Percentiles rank a stretch among this genome's conserved stretches.
phyloP scores from a whole-genome alignment of 2,113 vertebrate species.

The Bubo scandiacus region DNA sequence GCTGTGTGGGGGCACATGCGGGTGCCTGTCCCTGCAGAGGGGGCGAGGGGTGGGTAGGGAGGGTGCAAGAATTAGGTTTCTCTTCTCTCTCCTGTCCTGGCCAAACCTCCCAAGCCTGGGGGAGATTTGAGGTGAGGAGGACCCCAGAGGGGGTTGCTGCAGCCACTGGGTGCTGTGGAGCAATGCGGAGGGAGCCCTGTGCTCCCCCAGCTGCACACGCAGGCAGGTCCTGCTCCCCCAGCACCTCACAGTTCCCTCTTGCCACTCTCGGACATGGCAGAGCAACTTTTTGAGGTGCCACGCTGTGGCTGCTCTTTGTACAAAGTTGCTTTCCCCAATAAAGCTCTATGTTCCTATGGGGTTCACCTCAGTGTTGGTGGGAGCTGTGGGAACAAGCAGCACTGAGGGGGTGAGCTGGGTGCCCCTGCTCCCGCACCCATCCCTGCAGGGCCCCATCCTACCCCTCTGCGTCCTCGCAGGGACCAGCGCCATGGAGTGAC shows the following conservation, averaged over 20 bases:
- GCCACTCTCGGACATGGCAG: rapidly evolving
- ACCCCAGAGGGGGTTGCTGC: rapidly evolving
- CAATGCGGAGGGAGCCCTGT: rapidly evolving
- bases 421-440: not conserved
- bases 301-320: rapidly evolving
- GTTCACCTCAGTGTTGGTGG: not conserved
- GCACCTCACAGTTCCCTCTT: not conserved
- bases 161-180: not conserved
- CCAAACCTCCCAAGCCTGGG: not conserved
- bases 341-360: not conserved
- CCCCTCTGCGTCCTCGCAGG: rapidly evolving
- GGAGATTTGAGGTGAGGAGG: not conserved
- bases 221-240: not conserved
- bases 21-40: not conserved
- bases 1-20: rapidly evolving
- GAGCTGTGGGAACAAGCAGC: not conserved
- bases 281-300: not conserved
- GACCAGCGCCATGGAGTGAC: not conserved
- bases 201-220: not conserved
- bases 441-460: not conserved
- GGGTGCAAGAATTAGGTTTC: not conserved
- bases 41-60: rapidly evolving
- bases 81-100: not conserved
- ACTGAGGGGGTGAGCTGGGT: not conserved
- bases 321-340: not conserved